Conservation (phyloP, 2,797 vertebrate genomes). For the Otolemur crassicaudatus region DNA sequence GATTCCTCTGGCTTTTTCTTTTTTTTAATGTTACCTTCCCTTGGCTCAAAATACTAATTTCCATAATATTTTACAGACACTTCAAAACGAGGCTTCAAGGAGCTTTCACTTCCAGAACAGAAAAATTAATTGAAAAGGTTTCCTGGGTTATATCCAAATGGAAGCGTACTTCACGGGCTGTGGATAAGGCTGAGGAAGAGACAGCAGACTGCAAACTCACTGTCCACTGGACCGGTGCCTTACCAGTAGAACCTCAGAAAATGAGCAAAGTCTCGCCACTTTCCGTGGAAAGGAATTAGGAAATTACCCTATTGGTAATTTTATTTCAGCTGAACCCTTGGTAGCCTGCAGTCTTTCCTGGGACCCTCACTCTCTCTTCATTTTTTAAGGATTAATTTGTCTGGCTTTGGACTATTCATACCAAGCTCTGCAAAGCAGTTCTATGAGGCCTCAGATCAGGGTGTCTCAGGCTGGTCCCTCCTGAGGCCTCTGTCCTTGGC, state of each 20-base stretch:
- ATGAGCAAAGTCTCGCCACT: rapidly evolving
- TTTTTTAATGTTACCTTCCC: background rate
- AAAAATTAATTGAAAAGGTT: background rate
- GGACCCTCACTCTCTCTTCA: background rate
- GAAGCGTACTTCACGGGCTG: rapidly evolving
- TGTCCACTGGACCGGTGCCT: rapidly evolving
- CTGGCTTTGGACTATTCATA: background rate
- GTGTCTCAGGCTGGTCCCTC: background rate
- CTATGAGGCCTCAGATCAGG: background rate
- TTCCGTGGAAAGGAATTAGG: too few species aligned
- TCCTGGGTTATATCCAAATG: background rate
- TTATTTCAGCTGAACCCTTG: rapidly evolving
- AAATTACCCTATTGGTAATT: too few species aligned
- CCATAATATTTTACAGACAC: background rate
- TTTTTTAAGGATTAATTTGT: background rate
- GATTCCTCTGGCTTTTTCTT: background rate
- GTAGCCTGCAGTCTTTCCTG: background rate
- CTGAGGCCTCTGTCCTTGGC: background rate
- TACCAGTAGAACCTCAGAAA: rapidly evolving
- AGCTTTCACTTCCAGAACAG: background rate
- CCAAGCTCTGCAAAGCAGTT: background rate
- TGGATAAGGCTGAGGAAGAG: rapidly evolving
- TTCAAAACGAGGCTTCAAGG: background rate
- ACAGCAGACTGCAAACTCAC: rapidly evolving
- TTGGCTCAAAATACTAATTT: background rate